Evolutionary conservation across 2,113 vertebrate genomes (phyloP).

Genomic region (Cebus imitator): DNA sequence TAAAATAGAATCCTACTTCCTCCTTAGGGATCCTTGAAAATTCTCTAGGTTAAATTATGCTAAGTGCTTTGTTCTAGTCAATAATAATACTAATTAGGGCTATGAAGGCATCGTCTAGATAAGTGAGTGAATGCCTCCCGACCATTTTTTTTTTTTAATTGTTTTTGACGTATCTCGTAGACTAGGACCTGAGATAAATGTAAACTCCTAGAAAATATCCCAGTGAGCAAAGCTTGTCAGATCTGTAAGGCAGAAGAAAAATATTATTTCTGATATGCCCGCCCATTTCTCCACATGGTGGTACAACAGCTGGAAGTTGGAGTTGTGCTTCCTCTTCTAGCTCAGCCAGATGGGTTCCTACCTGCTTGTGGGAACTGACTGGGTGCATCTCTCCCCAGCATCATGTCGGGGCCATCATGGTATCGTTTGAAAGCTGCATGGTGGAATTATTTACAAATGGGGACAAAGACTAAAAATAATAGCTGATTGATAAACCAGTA

Average conservation of each 20-base stretch:
- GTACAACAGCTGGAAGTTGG: neutral
- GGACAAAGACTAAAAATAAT: neutral
- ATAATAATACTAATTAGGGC: neutral
- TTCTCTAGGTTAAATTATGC: constrained; percentile 32
- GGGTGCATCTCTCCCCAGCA: neutral
- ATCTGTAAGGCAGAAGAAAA: neutral
- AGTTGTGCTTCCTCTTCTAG: neutral
- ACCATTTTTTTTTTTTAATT: neutral
- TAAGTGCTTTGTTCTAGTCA: constrained; percentile 14
- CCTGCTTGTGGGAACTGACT: neutral
- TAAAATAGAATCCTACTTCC: neutral
- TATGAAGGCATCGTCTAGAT: neutral
- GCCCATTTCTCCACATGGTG: neutral
- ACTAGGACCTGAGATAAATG: neutral
- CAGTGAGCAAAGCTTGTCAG: neutral
- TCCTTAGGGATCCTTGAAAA: constrained; percentile 5
- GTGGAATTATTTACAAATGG: neutral
- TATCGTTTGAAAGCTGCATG: too few species aligned
- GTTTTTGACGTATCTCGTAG: neutral
- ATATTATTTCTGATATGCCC: neutral
- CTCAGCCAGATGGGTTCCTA: neutral
- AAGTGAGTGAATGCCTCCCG: neutral
- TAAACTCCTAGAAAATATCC: neutral
- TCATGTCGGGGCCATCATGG: neutral
- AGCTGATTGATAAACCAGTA: neutral